Evolutionary conservation across 2,797 vertebrate genomes (phyloP), one percentile per base, ranked within the genome.

Genomic region (Bufotes viridis): DNA sequence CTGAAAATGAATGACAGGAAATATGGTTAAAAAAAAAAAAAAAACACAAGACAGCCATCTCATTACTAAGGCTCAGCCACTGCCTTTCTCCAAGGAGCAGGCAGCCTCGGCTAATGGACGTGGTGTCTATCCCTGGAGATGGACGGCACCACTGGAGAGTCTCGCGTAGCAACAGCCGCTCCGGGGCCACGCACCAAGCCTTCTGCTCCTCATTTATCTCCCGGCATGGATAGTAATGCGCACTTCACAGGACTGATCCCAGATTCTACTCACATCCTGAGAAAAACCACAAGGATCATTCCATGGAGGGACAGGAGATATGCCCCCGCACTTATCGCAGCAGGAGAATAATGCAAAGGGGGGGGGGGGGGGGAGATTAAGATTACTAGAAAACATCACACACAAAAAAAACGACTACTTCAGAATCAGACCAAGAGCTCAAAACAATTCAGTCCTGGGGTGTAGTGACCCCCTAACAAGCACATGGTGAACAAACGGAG

Each of bases 161-260:
- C 94, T 96, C 95, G 95, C 95, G 93, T 96, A 95, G 95, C 95
- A 96, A 96, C 95, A 93, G 94, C 93, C 93, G 94, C 93, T 95
- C 93, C 91, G 91, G 92, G 94, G 94, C 94, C 93, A 93, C 92
- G 94, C 93, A 94, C 94, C 95, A 42, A 89, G 26, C 83, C 79
- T 78, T 78, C 74, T 72, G 60, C 57, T 82, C 72, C 26, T 17
- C 49, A 84, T 70, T 80, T 63, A 79, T 76, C 81, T 83, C 51
- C 65, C 22, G n/a, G 17, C 58, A 51, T 58, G 57, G 82, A 63
- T 76, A 20, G 60, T n/a, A 72, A 75, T 61, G 82, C 51, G 34
- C 57, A 84, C 18, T 76, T 49, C 72, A 49, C 15, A 24, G 70
- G 51, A 70, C 82, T 74, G 29, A 63, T 75, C 70, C 70, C n/a